A percentile compares a stretch with the other conserved stretches of the same genome.
phyloP scores from a whole-genome alignment of 2,113 vertebrate genomes.

The Petroica traversi region DNA sequence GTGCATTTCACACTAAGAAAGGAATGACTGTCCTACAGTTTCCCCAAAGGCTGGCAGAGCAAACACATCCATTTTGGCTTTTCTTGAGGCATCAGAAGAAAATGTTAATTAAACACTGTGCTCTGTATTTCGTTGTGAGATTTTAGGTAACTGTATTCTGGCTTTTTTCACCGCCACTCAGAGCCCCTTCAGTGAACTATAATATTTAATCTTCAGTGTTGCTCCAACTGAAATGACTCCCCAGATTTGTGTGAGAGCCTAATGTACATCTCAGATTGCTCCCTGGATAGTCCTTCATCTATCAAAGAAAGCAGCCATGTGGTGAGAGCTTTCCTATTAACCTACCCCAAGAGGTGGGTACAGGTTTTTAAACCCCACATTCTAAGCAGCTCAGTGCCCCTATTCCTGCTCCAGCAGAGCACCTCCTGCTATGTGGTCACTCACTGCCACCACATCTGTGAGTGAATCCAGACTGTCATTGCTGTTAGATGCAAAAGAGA shows the following conservation, averaged over 20 bases:
- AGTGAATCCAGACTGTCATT: background rate
- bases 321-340: slow-evolving; percentile 37
- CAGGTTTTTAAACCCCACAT: background rate
- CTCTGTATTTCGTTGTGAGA: background rate
- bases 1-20: slow-evolving; percentile 7
- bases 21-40: background rate
- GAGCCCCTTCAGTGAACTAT: slow-evolving; percentile 13
- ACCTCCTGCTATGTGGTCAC: background rate
- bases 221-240: slow-evolving; percentile 26
- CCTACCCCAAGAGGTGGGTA: background rate
- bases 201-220: slow-evolving; percentile 50
- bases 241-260: slow-evolving; percentile 33
- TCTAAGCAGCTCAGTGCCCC: background rate
- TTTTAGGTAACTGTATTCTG: slow-evolving; percentile 51
- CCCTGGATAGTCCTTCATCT: slow-evolving; percentile 26
- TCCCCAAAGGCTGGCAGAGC: background rate
- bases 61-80: background rate
- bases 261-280: slow-evolving; percentile 40
- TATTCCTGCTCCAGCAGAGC: background rate
- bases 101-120: slow-evolving; percentile 45
- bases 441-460: background rate
- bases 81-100: slow-evolving; percentile 55
- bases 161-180: slow-evolving; percentile 50
- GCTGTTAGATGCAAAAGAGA: background rate
- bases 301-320: slow-evolving; percentile 11